Evolutionary conservation across 2,888 invertebrate species (phyloP), one percentile per base, ranked within the genome.

Genomic region (Andrena trimmerana): DNA sequence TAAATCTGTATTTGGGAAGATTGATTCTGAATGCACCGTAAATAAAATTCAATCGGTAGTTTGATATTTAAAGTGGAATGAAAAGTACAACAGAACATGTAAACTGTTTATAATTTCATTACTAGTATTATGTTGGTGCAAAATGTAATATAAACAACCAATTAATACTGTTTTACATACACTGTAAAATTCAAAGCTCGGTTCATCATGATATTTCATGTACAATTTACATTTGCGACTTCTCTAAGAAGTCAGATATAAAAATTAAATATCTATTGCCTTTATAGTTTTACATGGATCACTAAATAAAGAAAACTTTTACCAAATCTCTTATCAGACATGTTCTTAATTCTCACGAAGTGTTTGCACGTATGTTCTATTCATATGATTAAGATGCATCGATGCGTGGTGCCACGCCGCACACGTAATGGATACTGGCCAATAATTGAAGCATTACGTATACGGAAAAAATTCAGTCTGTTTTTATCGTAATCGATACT

Each of bases 221-320:
- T 88, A 88, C 42, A 42, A 42, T 89, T 86, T 88, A 88, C 89
- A 89, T 77, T 73, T 42, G 24, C 42, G 54, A 80, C 63, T 83
- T 71, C 54, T 75, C 62, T 78, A 82, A 78, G 74, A 83, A 77
- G 76, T 78, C 50, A 63, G 70, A 87, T 87, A 84, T 84, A 87
- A 88, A 88, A 89, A 89, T 89, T 86, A 87, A 89, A 83, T 83
- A 78, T 81, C 77, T 76, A 84, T 81, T 84, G 81, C 75, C 54
- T 81, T 71, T 48, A 79, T 74, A 77, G 69, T 69, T 72, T 76
- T 59, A 42, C 62, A 87, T 87, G 75, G 72, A 65, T 78, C 68
- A 16, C 31, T 81, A 85, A 84, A 78, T 62, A 68, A 68, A 82
- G 42, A 48, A 27, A 73, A 77, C 48, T n/a, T 62, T 82, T 36